Evolutionary conservation across 2,113 vertebrate species (phyloP).

Genomic region (Nothoprocta pentlandii): DNA sequence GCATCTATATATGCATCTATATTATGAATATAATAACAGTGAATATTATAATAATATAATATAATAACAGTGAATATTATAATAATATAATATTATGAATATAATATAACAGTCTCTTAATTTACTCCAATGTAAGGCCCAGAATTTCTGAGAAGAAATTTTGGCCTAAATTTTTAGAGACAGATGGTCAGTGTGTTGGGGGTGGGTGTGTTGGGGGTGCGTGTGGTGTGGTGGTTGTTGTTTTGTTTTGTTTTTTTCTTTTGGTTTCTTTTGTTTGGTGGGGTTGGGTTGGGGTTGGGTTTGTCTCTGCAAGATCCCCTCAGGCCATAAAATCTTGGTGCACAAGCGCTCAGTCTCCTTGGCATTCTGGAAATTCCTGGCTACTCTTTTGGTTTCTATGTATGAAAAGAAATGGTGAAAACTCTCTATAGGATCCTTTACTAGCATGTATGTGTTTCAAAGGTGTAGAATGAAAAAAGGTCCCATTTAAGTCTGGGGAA

Average conservation of each 20-base stretch:
- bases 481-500: not conserved
- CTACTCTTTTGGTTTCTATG: fast-evolving
- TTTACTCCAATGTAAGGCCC: not conserved
- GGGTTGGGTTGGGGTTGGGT: too few relatives aligned
- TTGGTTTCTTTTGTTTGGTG: too few relatives aligned
- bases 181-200: not conserved
- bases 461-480: not conserved
- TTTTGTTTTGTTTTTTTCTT: too few relatives aligned
- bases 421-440: not conserved
- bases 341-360: not conserved
- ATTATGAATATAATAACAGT: not conserved
- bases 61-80: too few relatives aligned
- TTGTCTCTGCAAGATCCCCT: not conserved
- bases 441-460: not conserved
- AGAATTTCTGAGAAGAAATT: not conserved
- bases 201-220: too few relatives aligned
- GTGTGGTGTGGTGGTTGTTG: too few relatives aligned
- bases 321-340: not conserved
- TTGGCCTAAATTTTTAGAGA: not conserved
- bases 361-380: not conserved
- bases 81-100: too few relatives aligned
- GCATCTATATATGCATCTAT: too few relatives aligned
- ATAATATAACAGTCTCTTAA: too few relatives aligned
- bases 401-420: not conserved
- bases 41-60: too few relatives aligned